Evolutionary conservation across 2,888 invertebrate species (phyloP).

Genomic region (Sinhomidia bicolor): DNA sequence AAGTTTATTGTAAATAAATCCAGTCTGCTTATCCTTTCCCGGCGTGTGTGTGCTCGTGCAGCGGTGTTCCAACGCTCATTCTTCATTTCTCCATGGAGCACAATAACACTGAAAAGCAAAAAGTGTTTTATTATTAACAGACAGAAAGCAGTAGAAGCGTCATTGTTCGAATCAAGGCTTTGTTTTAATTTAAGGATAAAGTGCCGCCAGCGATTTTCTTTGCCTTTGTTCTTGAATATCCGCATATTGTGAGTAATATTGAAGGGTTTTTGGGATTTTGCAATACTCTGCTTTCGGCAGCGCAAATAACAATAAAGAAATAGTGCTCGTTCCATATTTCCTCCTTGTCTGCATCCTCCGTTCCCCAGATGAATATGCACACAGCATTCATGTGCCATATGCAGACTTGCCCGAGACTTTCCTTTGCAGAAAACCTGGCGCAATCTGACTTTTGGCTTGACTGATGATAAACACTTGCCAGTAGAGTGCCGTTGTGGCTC

Average conservation of each 20-base stretch:
- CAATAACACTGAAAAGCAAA: background rate
- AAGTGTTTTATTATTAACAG: background rate
- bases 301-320: background rate
- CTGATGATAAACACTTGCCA: background rate
- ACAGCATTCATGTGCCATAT: too few species aligned
- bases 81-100: background rate
- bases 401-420: too few species aligned
- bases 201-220: background rate
- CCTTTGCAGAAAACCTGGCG: too few species aligned
- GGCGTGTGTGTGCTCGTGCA: background rate
- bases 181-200: constrained; percentile 13
- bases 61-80: background rate
- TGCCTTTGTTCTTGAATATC: background rate
- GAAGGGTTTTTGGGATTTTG: background rate
- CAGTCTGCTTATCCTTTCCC: background rate
- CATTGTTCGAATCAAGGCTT: background rate
- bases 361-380: too few species aligned
- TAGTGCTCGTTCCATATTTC: background rate
- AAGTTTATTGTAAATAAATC: too few species aligned
- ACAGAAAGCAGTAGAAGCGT: background rate
- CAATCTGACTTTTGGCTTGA: constrained; percentile 4
- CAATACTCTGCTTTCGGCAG: background rate
- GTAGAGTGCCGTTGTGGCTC: background rate
- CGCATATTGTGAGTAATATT: too few species aligned
- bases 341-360: too few species aligned